Evolutionary conservation across 2,888 invertebrate species (phyloP).

Genomic region (Bombyx huttoni): DNA sequence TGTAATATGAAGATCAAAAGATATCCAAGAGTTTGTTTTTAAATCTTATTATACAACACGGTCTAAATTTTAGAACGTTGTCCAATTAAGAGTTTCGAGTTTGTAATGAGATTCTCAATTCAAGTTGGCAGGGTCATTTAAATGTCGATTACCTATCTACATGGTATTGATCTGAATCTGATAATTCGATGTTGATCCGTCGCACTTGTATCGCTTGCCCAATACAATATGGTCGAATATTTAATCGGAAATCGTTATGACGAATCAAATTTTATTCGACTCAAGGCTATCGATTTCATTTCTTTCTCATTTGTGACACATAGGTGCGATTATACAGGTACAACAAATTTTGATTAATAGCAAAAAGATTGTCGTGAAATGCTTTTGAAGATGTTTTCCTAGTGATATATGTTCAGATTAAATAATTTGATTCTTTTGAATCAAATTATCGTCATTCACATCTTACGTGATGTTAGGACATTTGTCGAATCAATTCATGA

Average conservation of each 20-base stretch:
- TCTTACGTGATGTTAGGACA: neutral
- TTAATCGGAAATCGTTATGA: constrained; percentile 16
- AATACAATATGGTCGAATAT: constrained; percentile 11
- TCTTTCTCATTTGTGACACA: neutral
- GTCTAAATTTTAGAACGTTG: neutral
- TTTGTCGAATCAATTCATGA: constrained; percentile 1
- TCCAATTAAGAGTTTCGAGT: neutral
- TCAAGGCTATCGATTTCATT: constrained; percentile 19
- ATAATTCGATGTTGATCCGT: constrained; percentile 8
- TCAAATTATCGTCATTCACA: too few species aligned
- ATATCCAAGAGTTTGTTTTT: too few species aligned
- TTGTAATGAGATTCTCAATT: constrained; percentile 2
- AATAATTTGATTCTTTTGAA: too few species aligned
- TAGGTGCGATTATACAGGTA: neutral
- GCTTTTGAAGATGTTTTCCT: too few species aligned
- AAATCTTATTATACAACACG: neutral
- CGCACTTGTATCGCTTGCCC: constrained; percentile 12
- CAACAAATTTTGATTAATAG: neutral
- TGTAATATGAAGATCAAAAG: too few species aligned
- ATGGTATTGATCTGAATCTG: constrained; percentile 6
- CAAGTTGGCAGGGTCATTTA: constrained; percentile 8
- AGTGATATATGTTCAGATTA: too few species aligned
- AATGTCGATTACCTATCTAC: constrained; percentile 11
- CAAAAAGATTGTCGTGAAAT: neutral
- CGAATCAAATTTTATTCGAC: constrained; percentile 14